Percentiles rank a stretch among this genome's conserved stretches.
Conservation (phyloP, 1,140 invertebrate genomes). For the Scaptomyza pallida region DNA sequence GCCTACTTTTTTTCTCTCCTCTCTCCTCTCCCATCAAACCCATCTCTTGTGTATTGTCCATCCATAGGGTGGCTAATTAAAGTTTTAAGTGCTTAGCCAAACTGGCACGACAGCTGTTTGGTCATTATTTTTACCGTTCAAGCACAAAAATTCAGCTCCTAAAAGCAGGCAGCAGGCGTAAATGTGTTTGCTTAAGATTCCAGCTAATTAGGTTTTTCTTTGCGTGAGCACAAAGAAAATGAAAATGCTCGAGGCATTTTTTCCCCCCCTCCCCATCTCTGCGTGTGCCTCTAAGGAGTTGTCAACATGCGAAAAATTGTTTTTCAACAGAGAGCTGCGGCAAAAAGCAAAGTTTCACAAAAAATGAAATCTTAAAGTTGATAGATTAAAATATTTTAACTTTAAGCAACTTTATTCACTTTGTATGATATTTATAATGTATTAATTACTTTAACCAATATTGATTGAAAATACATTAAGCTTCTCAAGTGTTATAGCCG, state of each 20-base stretch:
- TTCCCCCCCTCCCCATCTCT: not conserved
- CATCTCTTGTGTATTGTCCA: not conserved
- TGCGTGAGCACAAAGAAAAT: constrained; percentile 8
- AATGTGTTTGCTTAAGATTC: constrained; percentile 44
- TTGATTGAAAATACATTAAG: too few species aligned
- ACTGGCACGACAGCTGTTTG: constrained; percentile 49
- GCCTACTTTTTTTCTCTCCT: constrained; percentile 8
- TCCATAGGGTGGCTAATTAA: constrained; percentile 64
- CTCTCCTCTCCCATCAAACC: too few species aligned
- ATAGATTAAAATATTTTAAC: too few species aligned
- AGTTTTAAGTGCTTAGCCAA: constrained; percentile 66
- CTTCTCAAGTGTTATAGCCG: not conserved
- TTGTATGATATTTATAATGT: too few species aligned
- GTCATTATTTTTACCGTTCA: constrained; percentile 43
- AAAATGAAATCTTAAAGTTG: not conserved
- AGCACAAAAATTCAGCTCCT: constrained; percentile 32
- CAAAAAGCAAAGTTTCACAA: too few species aligned
- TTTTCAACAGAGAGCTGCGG: not conserved
- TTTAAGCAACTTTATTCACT: too few species aligned
- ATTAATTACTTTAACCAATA: too few species aligned
- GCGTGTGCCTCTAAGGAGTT: not conserved
- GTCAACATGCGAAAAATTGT: not conserved
- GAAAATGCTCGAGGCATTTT: constrained; percentile 4
- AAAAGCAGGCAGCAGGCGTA: constrained; percentile 3
- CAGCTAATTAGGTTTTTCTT: constrained; percentile 54